A percentile compares a stretch with the other conserved stretches of the same genome.
phyloP scores from a whole-genome alignment of 2,888 invertebrate species.

The Eucera pruinosa region DNA sequence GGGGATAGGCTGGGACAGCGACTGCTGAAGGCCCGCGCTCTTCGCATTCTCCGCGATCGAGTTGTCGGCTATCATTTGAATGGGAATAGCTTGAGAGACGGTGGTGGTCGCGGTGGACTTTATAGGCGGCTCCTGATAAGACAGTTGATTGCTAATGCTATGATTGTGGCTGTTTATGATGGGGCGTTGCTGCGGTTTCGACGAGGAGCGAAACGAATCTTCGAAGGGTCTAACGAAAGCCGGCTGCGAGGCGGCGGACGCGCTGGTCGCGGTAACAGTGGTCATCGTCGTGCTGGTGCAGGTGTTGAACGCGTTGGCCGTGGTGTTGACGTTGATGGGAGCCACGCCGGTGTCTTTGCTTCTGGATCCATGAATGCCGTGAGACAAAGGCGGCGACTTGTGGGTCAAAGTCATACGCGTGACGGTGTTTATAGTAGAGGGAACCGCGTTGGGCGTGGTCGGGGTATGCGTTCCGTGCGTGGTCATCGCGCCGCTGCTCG shows the following conservation, averaged over 20 bases:
- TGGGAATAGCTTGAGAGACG: constrained; percentile 32
- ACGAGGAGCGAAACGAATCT: constrained; percentile 80
- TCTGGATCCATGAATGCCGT: constrained; percentile 64
- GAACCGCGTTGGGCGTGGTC: constrained; percentile 65
- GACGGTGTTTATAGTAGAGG: constrained; percentile 61
- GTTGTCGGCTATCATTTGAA: constrained; percentile 56
- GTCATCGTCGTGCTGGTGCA: constrained; percentile 40
- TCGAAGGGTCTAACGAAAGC: constrained; percentile 83
- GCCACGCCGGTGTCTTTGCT: constrained; percentile 64
- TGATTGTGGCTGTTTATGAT: constrained; percentile 76
- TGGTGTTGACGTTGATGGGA: constrained; percentile 40
- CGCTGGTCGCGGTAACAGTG: constrained; percentile 48
- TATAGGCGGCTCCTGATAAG: constrained; percentile 71
- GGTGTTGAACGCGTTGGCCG: constrained; percentile 47
- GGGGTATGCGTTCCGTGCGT: constrained; percentile 74
- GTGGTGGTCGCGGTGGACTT: constrained; percentile 63
- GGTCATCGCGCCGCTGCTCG: constrained; percentile 85
- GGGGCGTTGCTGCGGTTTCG: constrained; percentile 76
- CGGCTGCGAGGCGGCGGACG: constrained; percentile 71
- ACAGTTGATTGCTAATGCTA: constrained; percentile 75
- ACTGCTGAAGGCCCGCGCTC: constrained; percentile 61
- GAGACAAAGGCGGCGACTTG: constrained; percentile 71
- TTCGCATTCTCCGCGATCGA: constrained; percentile 58
- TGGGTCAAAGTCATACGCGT: constrained; percentile 67
- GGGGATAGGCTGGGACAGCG: constrained; percentile 63